Conservation (phyloP, 2,113 vertebrate genomes). For the Lasiurus cinereus region DNA sequence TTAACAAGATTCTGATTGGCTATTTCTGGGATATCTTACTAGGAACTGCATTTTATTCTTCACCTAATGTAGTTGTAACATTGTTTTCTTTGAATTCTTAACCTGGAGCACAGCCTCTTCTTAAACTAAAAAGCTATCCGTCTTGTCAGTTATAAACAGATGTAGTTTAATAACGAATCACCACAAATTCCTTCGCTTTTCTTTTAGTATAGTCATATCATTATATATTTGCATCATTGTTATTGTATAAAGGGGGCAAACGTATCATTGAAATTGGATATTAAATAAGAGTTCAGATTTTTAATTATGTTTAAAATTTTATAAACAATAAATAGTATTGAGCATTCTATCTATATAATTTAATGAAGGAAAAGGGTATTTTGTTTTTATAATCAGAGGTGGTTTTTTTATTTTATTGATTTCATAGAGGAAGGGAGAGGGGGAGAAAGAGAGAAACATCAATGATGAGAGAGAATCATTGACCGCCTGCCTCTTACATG, state of each 20-base stretch:
- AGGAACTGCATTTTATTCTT: slow-evolving; percentile 53
- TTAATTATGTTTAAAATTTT: slow-evolving; percentile 33
- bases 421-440: too few species aligned
- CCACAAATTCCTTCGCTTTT: not conserved
- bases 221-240: not conserved
- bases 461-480: too few species aligned
- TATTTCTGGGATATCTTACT: slow-evolving; percentile 29
- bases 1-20: slow-evolving; percentile 9
- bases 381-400: slow-evolving; percentile 8
- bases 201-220: not conserved
- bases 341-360: not conserved
- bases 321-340: not conserved
- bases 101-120: not conserved
- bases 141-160: slow-evolving; percentile 33
- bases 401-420: not conserved
- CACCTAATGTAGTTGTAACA: not conserved
- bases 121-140: not conserved
- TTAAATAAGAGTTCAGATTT: slow-evolving; percentile 8
- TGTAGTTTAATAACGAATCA: not conserved
- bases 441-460: too few species aligned
- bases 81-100: slow-evolving; percentile 61
- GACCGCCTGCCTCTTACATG: too few species aligned
- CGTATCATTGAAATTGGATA: not conserved
- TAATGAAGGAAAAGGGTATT: not conserved
- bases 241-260: not conserved